Conservation (phyloP, 2,113 vertebrate genomes). For the Malurus alboscapulatus region DNA sequence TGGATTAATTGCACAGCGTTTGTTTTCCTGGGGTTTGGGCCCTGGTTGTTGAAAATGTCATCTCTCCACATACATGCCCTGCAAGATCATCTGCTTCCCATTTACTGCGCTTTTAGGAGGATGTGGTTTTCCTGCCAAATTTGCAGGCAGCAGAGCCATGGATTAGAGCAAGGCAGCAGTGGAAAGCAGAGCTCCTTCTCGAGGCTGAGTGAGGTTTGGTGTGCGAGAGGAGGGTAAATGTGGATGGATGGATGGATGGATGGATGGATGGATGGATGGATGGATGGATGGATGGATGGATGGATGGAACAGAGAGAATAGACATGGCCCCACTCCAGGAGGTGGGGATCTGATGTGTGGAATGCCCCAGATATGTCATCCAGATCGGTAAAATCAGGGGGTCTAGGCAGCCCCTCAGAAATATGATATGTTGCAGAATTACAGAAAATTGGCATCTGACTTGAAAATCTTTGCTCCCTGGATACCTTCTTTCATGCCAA, state of each 20-base stretch:
- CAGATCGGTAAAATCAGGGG: background rate
- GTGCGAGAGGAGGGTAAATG: background rate
- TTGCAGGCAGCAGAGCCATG: background rate
- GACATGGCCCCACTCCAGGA: background rate
- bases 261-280: no score
- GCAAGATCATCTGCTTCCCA: background rate
- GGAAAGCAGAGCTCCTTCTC: background rate
- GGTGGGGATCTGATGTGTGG: background rate
- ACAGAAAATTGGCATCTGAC: background rate
- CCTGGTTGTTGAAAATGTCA: background rate
- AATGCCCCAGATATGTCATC: background rate
- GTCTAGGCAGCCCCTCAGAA: background rate
- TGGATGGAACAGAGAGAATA: no score
- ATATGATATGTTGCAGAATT: background rate
- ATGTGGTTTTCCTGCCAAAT: background rate
- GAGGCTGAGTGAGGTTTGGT: background rate
- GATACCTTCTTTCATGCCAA: background rate
- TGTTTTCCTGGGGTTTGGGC: background rate
- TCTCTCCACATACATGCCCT: background rate
- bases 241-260: no score
- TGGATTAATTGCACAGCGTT: background rate
- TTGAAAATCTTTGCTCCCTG: background rate
- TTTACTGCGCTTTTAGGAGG: background rate
- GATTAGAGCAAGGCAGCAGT: background rate
- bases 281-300: no score